phyloP scores from a whole-genome alignment of 2,113 vertebrate species.

The Neolamprologus caudopunctatus region DNA sequence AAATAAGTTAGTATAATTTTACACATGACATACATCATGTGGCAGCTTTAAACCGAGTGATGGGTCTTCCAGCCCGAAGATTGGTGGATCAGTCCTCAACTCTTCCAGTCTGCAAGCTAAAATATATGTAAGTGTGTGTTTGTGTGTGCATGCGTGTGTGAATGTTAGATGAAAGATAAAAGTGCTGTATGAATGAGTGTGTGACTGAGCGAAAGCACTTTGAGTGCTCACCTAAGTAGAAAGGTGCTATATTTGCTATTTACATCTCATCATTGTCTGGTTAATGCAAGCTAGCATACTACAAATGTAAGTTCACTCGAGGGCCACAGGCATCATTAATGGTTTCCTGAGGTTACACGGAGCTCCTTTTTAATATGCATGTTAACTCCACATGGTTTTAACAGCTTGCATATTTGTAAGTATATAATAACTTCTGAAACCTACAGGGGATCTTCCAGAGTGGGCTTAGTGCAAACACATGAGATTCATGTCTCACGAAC shows the following conservation, averaged over 20 bases:
- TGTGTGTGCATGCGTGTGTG: fast-evolving
- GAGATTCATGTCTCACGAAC: neutral
- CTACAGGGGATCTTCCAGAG: neutral
- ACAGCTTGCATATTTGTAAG: neutral
- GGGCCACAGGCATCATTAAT: neutral
- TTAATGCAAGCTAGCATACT: neutral
- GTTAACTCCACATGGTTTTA: neutral
- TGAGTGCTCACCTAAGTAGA: neutral
- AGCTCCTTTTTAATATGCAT: neutral
- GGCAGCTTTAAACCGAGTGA: neutral
- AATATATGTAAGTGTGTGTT: neutral
- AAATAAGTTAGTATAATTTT: neutral
- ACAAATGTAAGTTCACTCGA: neutral
- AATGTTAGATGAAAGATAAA: neutral
- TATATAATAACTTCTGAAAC: neutral
- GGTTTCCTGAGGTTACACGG: neutral
- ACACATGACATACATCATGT: neutral
- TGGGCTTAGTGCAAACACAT: neutral
- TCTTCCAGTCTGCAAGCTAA: neutral
- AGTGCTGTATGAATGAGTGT: neutral
- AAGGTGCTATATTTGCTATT: neutral
- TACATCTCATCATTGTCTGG: neutral
- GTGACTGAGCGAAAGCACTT: neutral
- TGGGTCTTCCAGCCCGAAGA: neutral
- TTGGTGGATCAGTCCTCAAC: neutral